A percentile compares a stretch with the other conserved stretches of the same genome.
Conservation (phyloP, 2,888 invertebrate genomes). For the Philereme vetulata region DNA sequence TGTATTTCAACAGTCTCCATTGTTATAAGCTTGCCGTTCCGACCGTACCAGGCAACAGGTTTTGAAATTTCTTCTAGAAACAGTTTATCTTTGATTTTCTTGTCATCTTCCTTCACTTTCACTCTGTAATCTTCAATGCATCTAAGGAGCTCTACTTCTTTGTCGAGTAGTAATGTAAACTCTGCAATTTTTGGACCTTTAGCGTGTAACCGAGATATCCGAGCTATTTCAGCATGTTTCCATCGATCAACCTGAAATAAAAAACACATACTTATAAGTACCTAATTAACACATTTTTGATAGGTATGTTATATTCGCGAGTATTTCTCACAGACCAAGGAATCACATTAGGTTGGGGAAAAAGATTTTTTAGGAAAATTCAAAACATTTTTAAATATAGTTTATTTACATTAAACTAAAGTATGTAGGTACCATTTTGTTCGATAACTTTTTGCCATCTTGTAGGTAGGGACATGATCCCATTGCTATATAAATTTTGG, state of each 20-base stretch:
- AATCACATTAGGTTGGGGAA: too few species aligned
- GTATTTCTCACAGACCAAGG: too few species aligned
- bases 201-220: constrained; percentile 85
- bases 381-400: too few species aligned
- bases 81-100: constrained; percentile 83
- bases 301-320: too few species aligned
- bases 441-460: too few species aligned
- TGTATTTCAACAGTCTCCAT: constrained; percentile 93
- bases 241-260: constrained; percentile 84
- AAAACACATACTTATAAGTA: too few species aligned
- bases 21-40: constrained; percentile 87
- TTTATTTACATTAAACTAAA: too few species aligned
- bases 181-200: constrained; percentile 88
- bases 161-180: constrained; percentile 87
- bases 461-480: too few species aligned
- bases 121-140: constrained; percentile 88
- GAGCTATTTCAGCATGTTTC: constrained; percentile 85
- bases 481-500: too few species aligned
- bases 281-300: too few species aligned
- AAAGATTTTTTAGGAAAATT: too few species aligned
- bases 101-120: constrained; percentile 84
- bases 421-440: too few species aligned
- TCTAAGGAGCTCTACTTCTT: constrained; percentile 87
- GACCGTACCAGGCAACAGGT: constrained; percentile 90
- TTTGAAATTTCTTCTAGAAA: constrained; percentile 87